Conservation (phyloP, 2,797 vertebrate genomes). For the Microhierax caerulescens region DNA sequence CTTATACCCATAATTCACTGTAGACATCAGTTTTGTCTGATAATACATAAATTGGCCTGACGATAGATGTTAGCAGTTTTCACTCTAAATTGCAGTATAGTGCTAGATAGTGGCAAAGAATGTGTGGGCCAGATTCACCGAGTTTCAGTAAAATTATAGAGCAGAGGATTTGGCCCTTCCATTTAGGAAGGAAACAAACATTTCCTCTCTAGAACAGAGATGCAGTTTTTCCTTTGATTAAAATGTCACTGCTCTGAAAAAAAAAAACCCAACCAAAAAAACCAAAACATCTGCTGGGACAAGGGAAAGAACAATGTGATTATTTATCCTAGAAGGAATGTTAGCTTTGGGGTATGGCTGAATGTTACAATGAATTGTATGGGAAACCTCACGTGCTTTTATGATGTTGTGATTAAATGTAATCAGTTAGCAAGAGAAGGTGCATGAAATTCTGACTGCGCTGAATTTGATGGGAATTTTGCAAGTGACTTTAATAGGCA, state of each 20-base stretch:
- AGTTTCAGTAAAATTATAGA: background rate
- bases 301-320: background rate
- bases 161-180: background rate
- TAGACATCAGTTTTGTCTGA: conserved; percentile 61
- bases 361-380: background rate
- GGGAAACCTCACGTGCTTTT: background rate
- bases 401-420: background rate
- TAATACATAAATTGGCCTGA: conserved; percentile 66
- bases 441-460: background rate
- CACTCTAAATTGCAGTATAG: conserved; percentile 18
- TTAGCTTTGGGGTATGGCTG: background rate
- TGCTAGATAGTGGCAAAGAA: conserved; percentile 23
- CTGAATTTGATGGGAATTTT: background rate
- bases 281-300: background rate
- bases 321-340: background rate
- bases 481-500: background rate
- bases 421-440: background rate
- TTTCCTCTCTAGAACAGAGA: background rate
- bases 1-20: conserved; percentile 69
- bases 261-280: background rate
- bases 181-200: background rate
- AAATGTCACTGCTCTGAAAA: background rate
- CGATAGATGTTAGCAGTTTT: conserved; percentile 65
- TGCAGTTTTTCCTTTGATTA: background rate
- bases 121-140: background rate